These are phyloP conservation scores for Trichacis sp. DNA, from an alignment of 2,888 invertebrate genomes.

Conservation along the genomic window DNA sequence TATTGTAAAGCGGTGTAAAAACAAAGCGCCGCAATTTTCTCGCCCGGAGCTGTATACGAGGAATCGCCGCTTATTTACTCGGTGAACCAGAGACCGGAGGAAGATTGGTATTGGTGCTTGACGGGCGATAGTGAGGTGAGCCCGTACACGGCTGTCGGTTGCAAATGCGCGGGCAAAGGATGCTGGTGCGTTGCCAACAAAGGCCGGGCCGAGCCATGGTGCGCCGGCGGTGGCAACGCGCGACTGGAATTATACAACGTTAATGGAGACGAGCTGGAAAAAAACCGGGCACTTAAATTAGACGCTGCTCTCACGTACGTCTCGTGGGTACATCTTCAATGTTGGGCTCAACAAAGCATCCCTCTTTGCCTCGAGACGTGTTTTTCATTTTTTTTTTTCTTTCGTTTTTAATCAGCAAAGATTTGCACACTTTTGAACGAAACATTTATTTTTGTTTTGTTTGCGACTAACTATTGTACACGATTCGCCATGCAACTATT, in stretches of 20 bases:
- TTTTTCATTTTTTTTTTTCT: no score
- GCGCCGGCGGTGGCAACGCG: slow-evolving; percentile 84
- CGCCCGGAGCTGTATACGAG: not conserved
- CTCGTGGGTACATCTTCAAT: not conserved
- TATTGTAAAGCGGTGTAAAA: not conserved
- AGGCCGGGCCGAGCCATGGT: slow-evolving; percentile 81
- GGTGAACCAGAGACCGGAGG: slow-evolving; percentile 80
- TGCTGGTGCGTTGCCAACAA: slow-evolving; percentile 78
- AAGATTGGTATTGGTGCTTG: slow-evolving; percentile 77
- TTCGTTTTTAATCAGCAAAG: no score
- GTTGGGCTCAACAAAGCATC: no score
- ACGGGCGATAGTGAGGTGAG: slow-evolving; percentile 80
- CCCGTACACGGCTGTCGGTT: slow-evolving; percentile 75
- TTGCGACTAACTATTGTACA: no score
- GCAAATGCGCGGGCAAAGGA: slow-evolving; percentile 86
- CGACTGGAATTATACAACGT: slow-evolving; percentile 71
- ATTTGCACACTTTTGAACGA: no score
- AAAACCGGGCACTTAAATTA: slow-evolving; percentile 59
- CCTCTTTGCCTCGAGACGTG: no score
- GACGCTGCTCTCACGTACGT: slow-evolving; percentile 40
- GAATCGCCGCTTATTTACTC: slow-evolving; percentile 69
- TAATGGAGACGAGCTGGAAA: slow-evolving; percentile 67
- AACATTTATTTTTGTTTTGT: no score
- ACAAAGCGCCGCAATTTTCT: not conserved
- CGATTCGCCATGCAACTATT: no score